Evolutionary conservation across 2,797 vertebrate genomes (phyloP), one percentile per base, ranked within the genome.

Genomic region (Cacajao melanocephalus): DNA sequence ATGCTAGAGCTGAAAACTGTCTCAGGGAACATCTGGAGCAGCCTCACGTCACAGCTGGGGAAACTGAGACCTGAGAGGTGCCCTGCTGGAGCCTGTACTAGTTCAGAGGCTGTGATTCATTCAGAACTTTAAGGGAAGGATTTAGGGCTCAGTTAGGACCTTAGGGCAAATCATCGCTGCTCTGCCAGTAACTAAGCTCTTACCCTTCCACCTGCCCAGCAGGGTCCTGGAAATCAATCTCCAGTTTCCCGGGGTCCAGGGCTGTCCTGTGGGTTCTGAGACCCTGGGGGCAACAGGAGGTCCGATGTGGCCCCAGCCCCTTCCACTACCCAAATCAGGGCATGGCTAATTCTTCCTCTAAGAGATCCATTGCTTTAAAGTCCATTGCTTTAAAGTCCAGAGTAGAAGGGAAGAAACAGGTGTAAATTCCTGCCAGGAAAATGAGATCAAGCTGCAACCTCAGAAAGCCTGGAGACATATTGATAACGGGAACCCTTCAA

Each of bases 271-370:
- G n/a, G 36, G 14, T 50, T 7, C 24, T 1, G 67, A 94, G 12
- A 57, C 14, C 13, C 22, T n/a, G 46, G 55, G 30, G 67, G 12
- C 4, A 46, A 17, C 15, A 58, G 33, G 36, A 91, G n/a, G 28
- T 48, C 52, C 1, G 10, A 28, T 57, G 30, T 33, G 0, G 0
- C 12, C 61, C 12, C 24, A 13, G 14, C 58, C 24, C 24, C 36
- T 46, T 61, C 72, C 61, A 26, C 33, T 12, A 57, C 30, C 85
- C 46, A 36, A 13, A 36, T 4, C 17, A 4, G 3, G 33, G 52
- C 58, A 44, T 7, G 12, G 28, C 22, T 50, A 55, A 14, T n/a
- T 41, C 58, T 76, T 80, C 28, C 48, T 58, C 9, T 2, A 84
- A 30, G 41, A 85, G 2, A 33, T 11, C 75, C 11, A 30, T 28